Percentiles rank a stretch among this genome's conserved stretches.
These are phyloP conservation scores for Papilio glaucus DNA, from an alignment of 1,140 invertebrate genomes.

Conservation along the genomic window DNA sequence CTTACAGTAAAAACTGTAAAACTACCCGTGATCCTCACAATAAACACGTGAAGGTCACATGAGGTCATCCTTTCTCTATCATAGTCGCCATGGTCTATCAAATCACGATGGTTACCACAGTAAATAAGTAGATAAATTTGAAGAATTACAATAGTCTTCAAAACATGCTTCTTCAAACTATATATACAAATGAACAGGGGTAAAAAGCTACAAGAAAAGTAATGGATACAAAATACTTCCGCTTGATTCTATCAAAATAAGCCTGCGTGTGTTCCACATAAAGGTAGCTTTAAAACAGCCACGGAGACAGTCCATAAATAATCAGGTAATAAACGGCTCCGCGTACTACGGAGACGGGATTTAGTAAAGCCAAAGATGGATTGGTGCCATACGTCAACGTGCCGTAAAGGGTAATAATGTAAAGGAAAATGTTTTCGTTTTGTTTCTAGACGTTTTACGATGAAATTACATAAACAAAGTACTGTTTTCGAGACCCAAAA, in stretches of 20 bases:
- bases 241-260: neutral
- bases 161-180: too few relatives aligned
- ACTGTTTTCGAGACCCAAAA: neutral
- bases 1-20: too few relatives aligned
- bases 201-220: neutral
- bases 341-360: constrained; percentile 35
- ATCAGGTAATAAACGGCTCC: constrained; percentile 38
- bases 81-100: too few relatives aligned
- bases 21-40: too few relatives aligned
- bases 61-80: too few relatives aligned
- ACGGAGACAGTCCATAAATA: constrained; percentile 36
- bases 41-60: too few relatives aligned
- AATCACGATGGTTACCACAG: too few relatives aligned
- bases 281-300: constrained; percentile 22
- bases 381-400: constrained; percentile 37
- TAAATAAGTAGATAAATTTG: too few relatives aligned
- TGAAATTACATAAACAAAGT: neutral
- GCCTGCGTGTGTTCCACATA: neutral
- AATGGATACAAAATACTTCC: constrained; percentile 2
- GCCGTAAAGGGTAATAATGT: constrained; percentile 36
- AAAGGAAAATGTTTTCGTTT: constrained; percentile 34
- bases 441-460: constrained; percentile 24
- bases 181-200: too few relatives aligned
- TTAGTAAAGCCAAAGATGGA: constrained; percentile 39
- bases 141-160: too few relatives aligned